A percentile compares a stretch with the other conserved stretches of the same genome.
These are phyloP conservation scores for Taeniopygia guttata DNA, from an alignment of 2,797 vertebrate species.

Conservation along the genomic window DNA sequence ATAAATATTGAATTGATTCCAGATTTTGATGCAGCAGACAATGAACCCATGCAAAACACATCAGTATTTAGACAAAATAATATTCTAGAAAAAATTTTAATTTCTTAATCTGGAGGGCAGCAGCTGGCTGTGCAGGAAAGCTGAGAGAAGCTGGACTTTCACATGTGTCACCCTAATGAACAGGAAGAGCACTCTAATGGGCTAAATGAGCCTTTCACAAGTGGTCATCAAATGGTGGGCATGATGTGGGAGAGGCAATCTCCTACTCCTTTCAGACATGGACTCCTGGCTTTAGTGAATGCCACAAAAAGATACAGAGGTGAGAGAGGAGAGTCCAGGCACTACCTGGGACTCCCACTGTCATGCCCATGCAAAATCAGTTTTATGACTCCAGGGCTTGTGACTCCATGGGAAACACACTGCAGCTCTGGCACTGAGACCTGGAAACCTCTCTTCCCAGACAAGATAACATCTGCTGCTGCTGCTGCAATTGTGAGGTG, in stretches of 20 bases:
- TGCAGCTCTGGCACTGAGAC: neutral
- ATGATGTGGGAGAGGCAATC: neutral
- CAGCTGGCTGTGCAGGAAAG: neutral
- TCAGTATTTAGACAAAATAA: neutral
- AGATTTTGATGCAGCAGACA: neutral
- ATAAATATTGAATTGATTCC: neutral
- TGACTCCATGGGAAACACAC: neutral
- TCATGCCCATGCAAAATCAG: neutral
- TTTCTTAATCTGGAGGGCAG: neutral
- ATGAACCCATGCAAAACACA: neutral
- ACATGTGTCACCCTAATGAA: rapidly evolving
- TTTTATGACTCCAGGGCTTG: neutral
- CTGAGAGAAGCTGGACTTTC: neutral
- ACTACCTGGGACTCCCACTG: rapidly evolving
- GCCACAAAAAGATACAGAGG: neutral
- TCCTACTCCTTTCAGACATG: neutral
- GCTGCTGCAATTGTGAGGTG: neutral
- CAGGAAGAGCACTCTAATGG: neutral
- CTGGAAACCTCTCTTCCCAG: neutral
- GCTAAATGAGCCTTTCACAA: neutral
- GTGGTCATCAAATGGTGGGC: neutral
- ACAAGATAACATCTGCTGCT: neutral
- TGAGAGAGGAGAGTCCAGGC: neutral
- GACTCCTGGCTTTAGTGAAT: neutral
- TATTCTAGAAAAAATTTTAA: neutral